Base-by-base conservation (phyloP, 2,888 invertebrate species). In the Hemithea aestivaria region DNA sequence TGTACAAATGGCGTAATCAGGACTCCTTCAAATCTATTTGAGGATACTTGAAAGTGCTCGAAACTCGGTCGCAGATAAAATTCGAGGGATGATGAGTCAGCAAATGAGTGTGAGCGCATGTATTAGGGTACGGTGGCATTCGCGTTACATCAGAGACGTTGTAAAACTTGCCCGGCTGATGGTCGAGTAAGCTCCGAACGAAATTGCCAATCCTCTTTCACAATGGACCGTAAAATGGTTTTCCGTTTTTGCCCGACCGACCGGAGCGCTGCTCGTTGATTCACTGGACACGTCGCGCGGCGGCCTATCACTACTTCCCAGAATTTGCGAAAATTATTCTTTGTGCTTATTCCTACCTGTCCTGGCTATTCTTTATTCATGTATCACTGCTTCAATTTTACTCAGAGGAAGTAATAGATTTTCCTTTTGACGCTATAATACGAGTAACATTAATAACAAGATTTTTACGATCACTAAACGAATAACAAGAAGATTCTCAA, bases 141-240 rank as follows among this genome's bases (percentile, higher is more conserved):
- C 70, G 62, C 66, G 73, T 76, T 76, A 79, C 79, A 75, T 80
- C 70, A 72, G 78, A 76, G 78, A 76, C 66, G 77, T 70, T 78
- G 78, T 82, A 80, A 82, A 83, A 82, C 74, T 80, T 69, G 73
- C 67, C 68, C 73, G 71, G 75, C 75, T 77, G 79, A 77, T 76
- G 82, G 81, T 77, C 75, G 80, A 77, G 77, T 84, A 77, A 82
- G 79, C 78, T 77, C 70, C 66, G 73, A 76, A 75, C 81, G 78
- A 83, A 85, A 87, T 85, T 85, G 85, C 80, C 85, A 85, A 87
- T 87, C 84, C 85, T 78, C 81, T 78, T 82, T 77, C 83, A 87
- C 85, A 85, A 87, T 85, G 84, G 80, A 84, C 81, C 85, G 85
- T 87, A 85, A 85, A 87, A 85, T 87, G 84, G 84, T 83, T 83